Evolutionary conservation across 2,113 vertebrate genomes (phyloP).

Genomic region (Pholis gunnellus): DNA sequence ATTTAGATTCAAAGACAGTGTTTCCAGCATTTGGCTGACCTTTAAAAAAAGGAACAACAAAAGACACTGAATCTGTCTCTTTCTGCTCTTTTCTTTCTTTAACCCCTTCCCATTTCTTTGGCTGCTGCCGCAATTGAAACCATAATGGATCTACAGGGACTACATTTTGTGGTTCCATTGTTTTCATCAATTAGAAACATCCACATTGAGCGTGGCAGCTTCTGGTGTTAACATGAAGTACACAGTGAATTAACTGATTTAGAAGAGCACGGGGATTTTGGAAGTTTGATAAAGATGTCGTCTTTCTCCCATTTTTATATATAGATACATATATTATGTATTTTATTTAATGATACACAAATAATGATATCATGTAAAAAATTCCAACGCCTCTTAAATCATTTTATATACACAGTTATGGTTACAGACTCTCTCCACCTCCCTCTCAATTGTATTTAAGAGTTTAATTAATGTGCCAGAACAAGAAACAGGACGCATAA

Average conservation of each 20-base stretch:
- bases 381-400: neutral
- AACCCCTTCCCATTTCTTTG: neutral
- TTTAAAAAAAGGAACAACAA: constrained; percentile 4
- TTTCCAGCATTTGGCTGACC: constrained; percentile 6
- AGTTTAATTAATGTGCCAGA: neutral
- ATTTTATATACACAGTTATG: neutral
- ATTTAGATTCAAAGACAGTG: constrained; percentile 35
- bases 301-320: too few species aligned
- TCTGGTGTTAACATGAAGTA: too few species aligned
- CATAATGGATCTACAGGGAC: neutral
- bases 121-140: neutral
- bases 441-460: neutral
- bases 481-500: neutral
- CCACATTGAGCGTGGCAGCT: neutral
- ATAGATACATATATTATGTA: too few species aligned
- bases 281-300: neutral
- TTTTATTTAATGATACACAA: neutral
- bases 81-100: neutral
- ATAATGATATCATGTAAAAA: neutral
- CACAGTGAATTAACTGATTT: too few species aligned
- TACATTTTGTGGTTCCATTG: neutral
- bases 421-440: neutral
- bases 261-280: neutral
- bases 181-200: neutral
- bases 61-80: neutral